Base-by-base conservation (phyloP, 2,888 invertebrate species). In the Acleris emargana region DNA sequence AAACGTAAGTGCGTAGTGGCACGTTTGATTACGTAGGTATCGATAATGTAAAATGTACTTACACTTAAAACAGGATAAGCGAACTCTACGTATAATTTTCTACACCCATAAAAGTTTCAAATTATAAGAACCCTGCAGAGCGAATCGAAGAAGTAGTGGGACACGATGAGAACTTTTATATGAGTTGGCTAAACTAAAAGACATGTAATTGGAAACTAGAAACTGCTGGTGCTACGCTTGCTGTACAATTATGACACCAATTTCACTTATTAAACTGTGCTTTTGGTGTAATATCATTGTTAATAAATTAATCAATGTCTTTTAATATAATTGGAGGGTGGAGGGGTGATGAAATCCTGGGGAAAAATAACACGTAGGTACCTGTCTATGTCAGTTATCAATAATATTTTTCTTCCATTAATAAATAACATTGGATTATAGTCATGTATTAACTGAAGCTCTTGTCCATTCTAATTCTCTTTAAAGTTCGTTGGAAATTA, bases 121-220 rank as follows among this genome's bases (percentile, higher is more conserved):
- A 78, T 75, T 75, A 75, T 75, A 71, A 73, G 73, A 73, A 71
- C 72, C 70, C 68, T 71, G 72, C 70, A 73, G 73, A 78, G 76
- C 72, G 73, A 70, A 75, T 76, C 71, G 72, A 69, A 68, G 74
- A 76, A 76, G 74, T 74, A 76, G 76, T 76, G 76, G 78, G 84
- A 83, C 80, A 78, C 79, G 83, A 76, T 80, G 81, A 78, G 76
- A 91, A 91, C 84, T 91, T 91, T 91, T 90, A 89, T 89, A 87
- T 83, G 87, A 90, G 86, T 89, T 89, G 79, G 83, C 82, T 85
- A 80, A 88, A 87, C 83, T 86, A 75, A 80, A 84, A 82, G 86
- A 82, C 84, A 86, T 89, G 86, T 90, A 89, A 91, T 91, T 91
- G 90, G 88, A 91, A 91, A 89, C 84, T 86, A 77, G 81, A 88